Conservation (phyloP, 2,888 invertebrate species). For the Cotesia congregata region DNA sequence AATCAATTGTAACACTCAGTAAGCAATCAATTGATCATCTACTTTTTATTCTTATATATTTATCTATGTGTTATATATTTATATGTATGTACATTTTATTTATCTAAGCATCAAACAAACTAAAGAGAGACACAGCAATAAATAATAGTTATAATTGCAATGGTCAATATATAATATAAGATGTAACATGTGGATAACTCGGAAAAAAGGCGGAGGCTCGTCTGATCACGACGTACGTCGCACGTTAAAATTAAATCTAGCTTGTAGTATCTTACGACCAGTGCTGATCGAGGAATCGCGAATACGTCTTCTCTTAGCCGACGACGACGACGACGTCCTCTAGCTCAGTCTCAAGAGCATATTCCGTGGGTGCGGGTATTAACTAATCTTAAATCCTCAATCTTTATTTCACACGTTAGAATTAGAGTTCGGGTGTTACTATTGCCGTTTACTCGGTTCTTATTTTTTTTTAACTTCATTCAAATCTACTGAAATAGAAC, state of each 20-base stretch:
- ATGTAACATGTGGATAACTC: slow-evolving; percentile 1
- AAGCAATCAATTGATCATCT: slow-evolving; percentile 37
- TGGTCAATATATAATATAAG: background rate
- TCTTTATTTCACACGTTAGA: slow-evolving; percentile 22
- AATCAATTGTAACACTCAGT: slow-evolving; percentile 38
- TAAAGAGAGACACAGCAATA: background rate
- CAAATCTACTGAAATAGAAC: background rate
- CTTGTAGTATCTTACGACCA: slow-evolving; percentile 40
- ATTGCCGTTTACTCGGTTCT: slow-evolving; percentile 5
- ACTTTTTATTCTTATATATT: background rate
- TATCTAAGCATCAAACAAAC: background rate
- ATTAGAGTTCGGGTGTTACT: slow-evolving; percentile 14
- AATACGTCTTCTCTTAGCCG: slow-evolving; percentile 52
- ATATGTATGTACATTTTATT: background rate
- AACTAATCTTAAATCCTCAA: slow-evolving; percentile 42
- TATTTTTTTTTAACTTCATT: slow-evolving; percentile 7
- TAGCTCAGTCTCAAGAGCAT: slow-evolving; percentile 70
- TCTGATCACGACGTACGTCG: slow-evolving; percentile 51
- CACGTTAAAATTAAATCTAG: slow-evolving; percentile 69
- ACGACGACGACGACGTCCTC: slow-evolving; percentile 65
- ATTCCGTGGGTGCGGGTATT: slow-evolving; percentile 61
- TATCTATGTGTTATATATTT: background rate
- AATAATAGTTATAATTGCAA: slow-evolving; percentile 1
- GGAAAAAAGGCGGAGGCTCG: slow-evolving; percentile 57
- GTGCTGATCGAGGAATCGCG: slow-evolving; percentile 54